Evolutionary conservation across 2,113 vertebrate genomes (phyloP).

Genomic region (Syngnathus floridae): DNA sequence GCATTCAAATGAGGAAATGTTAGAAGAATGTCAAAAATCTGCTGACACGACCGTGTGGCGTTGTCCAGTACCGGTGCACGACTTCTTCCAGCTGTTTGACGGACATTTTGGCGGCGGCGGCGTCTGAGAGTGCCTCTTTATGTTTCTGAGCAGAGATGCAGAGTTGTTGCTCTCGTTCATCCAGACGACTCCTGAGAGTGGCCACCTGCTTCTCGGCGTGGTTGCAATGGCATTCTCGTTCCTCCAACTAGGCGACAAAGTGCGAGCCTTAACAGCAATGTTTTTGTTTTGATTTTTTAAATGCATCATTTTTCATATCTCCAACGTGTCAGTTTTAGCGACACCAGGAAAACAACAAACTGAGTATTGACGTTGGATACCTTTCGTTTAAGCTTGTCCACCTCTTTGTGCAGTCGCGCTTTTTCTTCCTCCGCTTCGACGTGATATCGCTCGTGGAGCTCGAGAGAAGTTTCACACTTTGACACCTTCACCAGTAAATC

Average conservation of each 20-base stretch:
- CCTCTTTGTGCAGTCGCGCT: slow-evolving; percentile 72
- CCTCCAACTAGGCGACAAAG: slow-evolving; percentile 69
- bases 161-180: too few relatives aligned
- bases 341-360: too few relatives aligned
- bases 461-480: slow-evolving; percentile 86
- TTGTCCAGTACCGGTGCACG: slow-evolving; percentile 70
- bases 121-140: too few relatives aligned
- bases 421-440: slow-evolving; percentile 83
- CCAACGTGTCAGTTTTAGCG: not conserved
- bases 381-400: slow-evolving; percentile 75
- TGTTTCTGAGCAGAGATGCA: too few relatives aligned
- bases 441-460: slow-evolving; percentile 78
- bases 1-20: slow-evolving; percentile 6
- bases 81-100: slow-evolving; percentile 79
- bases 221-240: slow-evolving; percentile 69
- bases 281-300: not conserved
- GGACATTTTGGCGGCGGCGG: slow-evolving; percentile 49
- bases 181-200: too few relatives aligned
- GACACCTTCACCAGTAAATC: slow-evolving; percentile 86
- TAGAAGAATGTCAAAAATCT: too few relatives aligned
- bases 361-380: slow-evolving; percentile 49
- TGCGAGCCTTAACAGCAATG: not conserved
- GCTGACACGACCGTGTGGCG: not conserved
- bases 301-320: not conserved
- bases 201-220: too few relatives aligned